Conservation (phyloP, 1,140 invertebrate species). For the Drosophila aff. region DNA sequence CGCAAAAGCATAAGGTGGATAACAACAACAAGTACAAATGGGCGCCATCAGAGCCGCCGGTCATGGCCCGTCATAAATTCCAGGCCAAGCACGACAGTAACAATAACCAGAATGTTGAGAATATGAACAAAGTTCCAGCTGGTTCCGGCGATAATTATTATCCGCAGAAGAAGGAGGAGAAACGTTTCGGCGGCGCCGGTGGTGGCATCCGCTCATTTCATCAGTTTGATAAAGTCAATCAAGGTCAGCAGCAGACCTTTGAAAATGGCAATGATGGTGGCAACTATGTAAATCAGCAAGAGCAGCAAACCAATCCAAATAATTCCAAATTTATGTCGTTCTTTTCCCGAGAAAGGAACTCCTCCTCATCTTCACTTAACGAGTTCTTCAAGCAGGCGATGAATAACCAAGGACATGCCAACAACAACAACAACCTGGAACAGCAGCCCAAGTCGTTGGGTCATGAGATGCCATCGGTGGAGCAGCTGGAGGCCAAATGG, state of each 20-base stretch:
- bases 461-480: conserved; percentile 72
- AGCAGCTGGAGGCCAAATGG: conserved; percentile 82
- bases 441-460: conserved; percentile 64
- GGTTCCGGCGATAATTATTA: conserved; percentile 15
- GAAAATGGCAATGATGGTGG: conserved; percentile 21
- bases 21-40: conserved; percentile 61
- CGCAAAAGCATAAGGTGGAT: conserved; percentile 62
- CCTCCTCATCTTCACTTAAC: conserved; percentile 73
- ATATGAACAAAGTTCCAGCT: conserved; percentile 55
- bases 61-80: conserved; percentile 43
- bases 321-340: conserved; percentile 81
- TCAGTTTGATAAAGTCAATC: conserved; percentile 53
- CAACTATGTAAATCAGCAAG: conserved; percentile 34
- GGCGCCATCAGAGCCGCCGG: conserved; percentile 44
- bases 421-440: conserved; percentile 32
- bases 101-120: conserved; percentile 61
- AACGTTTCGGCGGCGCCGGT: conserved; percentile 19
- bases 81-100: conserved; percentile 61
- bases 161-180: conserved; percentile 50
- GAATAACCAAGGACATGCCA: conserved; percentile 36
- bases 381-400: conserved; percentile 82
- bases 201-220: conserved; percentile 27
- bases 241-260: conserved; percentile 21
- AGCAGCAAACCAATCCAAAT: conserved; percentile 29
- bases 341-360: conserved; percentile 63